These are phyloP conservation scores for Emberiza fucata DNA, from an alignment of 2,113 vertebrate genomes.

Conservation along the genomic window DNA sequence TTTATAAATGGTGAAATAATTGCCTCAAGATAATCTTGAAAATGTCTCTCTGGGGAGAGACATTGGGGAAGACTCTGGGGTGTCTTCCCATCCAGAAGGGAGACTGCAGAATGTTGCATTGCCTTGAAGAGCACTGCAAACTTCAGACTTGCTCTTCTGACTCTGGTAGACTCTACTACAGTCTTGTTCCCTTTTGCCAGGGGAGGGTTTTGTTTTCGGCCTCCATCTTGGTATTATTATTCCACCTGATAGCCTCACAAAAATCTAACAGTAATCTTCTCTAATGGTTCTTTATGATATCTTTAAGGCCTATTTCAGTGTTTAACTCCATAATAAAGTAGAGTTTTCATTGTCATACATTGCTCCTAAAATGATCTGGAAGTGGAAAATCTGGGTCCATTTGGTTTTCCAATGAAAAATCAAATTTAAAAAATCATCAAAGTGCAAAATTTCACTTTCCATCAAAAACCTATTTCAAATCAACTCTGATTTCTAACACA, in stretches of 20 bases:
- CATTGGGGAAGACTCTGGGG: too few species aligned
- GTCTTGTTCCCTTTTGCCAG: neutral
- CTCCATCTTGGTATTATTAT: neutral
- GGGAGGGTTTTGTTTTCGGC: neutral
- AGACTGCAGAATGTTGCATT: neutral
- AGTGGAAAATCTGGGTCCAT: neutral
- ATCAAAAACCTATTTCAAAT: neutral
- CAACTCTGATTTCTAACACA: neutral
- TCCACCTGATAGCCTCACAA: neutral
- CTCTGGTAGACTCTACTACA: neutral
- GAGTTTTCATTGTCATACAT: neutral
- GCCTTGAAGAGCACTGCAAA: neutral
- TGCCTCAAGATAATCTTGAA: neutral
- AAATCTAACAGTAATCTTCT: neutral
- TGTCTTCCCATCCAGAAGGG: neutral
- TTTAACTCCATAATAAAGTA: neutral
- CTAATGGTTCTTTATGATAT: neutral
- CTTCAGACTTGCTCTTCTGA: neutral
- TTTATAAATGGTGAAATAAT: neutral
- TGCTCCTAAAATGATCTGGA: neutral
- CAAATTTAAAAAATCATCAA: neutral
- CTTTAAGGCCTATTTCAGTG: neutral
- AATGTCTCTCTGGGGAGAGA: neutral
- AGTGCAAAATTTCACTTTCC: neutral
- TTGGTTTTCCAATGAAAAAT: neutral